Evolutionary conservation across 2,888 invertebrate genomes (phyloP), one percentile per base, ranked within the genome.

Genomic region (Cyclophora albipunctata): DNA sequence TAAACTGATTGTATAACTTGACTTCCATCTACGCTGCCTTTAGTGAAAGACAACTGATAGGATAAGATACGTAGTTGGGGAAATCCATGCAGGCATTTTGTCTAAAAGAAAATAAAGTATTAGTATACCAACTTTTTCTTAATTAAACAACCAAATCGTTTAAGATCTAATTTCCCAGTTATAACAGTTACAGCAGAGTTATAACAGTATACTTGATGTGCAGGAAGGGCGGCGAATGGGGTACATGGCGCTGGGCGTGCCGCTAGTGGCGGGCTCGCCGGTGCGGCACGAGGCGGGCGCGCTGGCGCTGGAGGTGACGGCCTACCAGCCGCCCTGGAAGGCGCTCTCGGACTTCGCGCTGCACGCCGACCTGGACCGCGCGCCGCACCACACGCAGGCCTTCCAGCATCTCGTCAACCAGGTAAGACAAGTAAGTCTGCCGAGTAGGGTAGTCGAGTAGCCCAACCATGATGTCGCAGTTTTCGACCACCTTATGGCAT

Each of bases 301-400:
- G 52, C 92, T 96, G 77, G 95, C 96, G 41, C 91, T 98, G 53
- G 98, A 98, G 85, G 92, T 92, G 68, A 91, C 91, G 55, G 96
- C 97, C 60, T 99, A 98, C 91, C 98, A 98, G 85, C 98, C 97
- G 50, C 97, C 96, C 42, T 98, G 98, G 98, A 98, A 98, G 89
- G 97, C 98, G 57, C 92, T 98, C 49, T 95, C 95, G 50, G 98
- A 98, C 85, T 98, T 98, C 88, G 98, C 98, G 58, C 92, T 98
- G 65, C 97, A 98, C 80, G 95, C 97, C 4, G 98, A 98, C 84
- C 91, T 98, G 54, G 98, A 98, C 69, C 88, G 96, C 50, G 95
- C 96, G 59, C 96, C 96, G 71, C 94, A 95, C 41, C 93, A 93
- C 64, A 93, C 93, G 52, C 96, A 98, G 7, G 97, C 98, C 64